phyloP scores from a whole-genome alignment of 2,888 invertebrate species.

The Myopa tessellatipennis region DNA sequence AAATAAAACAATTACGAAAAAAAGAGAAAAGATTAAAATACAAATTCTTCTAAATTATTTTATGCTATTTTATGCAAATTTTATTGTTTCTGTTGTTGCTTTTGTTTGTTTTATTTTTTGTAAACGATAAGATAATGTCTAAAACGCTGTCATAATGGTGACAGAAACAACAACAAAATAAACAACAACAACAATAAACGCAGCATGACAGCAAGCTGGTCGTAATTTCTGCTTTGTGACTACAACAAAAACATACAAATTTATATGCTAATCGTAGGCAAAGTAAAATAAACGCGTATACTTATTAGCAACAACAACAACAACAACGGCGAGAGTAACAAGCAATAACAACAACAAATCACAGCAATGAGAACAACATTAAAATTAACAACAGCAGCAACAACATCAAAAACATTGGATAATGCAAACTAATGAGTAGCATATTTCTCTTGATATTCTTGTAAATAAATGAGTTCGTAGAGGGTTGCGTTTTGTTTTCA shows the following conservation, averaged over 20 bases:
- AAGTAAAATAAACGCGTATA: not conserved
- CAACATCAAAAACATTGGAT: conserved; percentile 7
- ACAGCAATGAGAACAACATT: not conserved
- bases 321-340: not conserved
- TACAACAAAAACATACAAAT: conserved; percentile 33
- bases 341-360: not conserved
- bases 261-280: conserved; percentile 35
- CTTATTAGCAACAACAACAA: conserved; percentile 10
- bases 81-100: too few species aligned
- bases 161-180: conserved; percentile 14
- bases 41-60: too few species aligned
- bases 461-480: not conserved
- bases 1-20: too few species aligned
- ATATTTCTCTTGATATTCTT: conserved; percentile 22
- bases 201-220: not conserved
- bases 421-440: conserved; percentile 34
- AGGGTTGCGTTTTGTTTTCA: not conserved
- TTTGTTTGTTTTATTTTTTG: not conserved
- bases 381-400: conserved; percentile 1
- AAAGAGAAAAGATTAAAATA: too few species aligned
- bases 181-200: conserved; percentile 2
- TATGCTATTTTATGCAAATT: too few species aligned
- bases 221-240: not conserved
- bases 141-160: too few species aligned
- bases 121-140: not conserved